phyloP scores from a whole-genome alignment of 92 coral and sea anemone species.

The Umimayanthus chanpuru region DNA sequence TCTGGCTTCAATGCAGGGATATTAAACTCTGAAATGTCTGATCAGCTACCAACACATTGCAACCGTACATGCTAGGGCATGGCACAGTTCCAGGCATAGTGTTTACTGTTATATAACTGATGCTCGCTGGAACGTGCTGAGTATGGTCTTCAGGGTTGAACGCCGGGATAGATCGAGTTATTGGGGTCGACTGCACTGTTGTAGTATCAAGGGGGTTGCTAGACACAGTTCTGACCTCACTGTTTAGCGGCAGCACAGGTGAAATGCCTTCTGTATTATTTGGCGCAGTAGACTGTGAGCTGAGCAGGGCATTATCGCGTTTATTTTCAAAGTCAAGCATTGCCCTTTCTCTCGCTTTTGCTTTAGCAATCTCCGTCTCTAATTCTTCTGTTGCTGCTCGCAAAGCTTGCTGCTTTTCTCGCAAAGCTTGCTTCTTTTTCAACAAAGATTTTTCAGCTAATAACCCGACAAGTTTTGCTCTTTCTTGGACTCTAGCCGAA shows the following conservation, averaged over 20 bases:
- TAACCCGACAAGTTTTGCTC: slow-evolving; percentile 65
- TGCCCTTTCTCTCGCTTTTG: slow-evolving; percentile 58
- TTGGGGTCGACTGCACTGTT: not conserved
- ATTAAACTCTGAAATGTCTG: not conserved
- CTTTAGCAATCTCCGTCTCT: slow-evolving; percentile 58
- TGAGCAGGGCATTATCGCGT: not conserved
- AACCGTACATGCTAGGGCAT: not conserved
- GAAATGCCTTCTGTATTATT: not conserved
- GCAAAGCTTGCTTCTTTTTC: slow-evolving; percentile 44
- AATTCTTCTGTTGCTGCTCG: slow-evolving; percentile 55
- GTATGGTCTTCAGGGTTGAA: too few species aligned
- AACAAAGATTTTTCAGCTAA: slow-evolving; percentile 62
- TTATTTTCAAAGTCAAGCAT: not conserved
- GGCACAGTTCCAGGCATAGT: too few species aligned
- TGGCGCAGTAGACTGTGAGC: not conserved
- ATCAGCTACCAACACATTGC: not conserved
- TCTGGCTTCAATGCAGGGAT: slow-evolving; percentile 36
- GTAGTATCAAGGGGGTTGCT: not conserved
- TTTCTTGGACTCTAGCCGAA: slow-evolving; percentile 38
- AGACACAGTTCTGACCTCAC: not conserved
- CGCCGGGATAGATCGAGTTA: not conserved
- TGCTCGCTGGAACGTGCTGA: too few species aligned
- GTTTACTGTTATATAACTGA: too few species aligned
- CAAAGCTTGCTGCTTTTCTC: too few species aligned
- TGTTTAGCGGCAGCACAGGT: not conserved